These are phyloP conservation scores for Pseudanteris insignis DNA, from an alignment of 2,888 invertebrate species.

Conservation along the genomic window DNA sequence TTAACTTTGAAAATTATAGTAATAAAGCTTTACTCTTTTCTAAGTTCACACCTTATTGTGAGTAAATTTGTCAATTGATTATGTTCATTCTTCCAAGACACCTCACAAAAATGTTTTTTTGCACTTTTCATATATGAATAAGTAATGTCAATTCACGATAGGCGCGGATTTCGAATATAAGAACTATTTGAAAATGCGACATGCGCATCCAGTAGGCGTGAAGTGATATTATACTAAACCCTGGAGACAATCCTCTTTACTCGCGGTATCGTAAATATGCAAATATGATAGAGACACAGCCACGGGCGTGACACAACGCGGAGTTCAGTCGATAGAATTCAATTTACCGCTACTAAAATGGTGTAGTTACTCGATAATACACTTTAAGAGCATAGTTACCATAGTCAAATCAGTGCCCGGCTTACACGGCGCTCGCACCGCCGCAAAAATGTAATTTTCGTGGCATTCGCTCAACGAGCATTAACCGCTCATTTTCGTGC, in stretches of 20 bases:
- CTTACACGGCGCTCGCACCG: slow-evolving; percentile 52
- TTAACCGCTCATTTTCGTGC: background rate
- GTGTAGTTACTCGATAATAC: slow-evolving; percentile 53
- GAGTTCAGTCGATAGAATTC: slow-evolving; percentile 53
- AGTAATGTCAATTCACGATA: no score
- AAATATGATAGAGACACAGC: slow-evolving; percentile 51
- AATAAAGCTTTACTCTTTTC: no score
- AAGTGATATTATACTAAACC: slow-evolving; percentile 50
- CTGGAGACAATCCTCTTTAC: slow-evolving; percentile 52
- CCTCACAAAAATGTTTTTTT: no score
- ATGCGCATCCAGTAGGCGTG: slow-evolving; percentile 37
- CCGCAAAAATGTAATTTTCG: slow-evolving; percentile 52
- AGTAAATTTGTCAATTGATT: no score
- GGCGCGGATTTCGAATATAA: no score
- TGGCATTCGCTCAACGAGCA: slow-evolving; percentile 32
- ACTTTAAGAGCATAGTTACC: slow-evolving; percentile 49
- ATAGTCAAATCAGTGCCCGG: slow-evolving; percentile 52
- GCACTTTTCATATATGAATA: no score
- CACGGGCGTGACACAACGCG: slow-evolving; percentile 42
- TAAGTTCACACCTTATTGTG: no score
- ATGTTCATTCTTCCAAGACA: no score
- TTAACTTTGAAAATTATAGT: no score
- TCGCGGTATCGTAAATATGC: slow-evolving; percentile 52
- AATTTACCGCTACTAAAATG: slow-evolving; percentile 56
- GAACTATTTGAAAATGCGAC: slow-evolving; percentile 27